phyloP scores from a whole-genome alignment of 2,113 vertebrate genomes.

The Petrocephalus microphthalmus region DNA sequence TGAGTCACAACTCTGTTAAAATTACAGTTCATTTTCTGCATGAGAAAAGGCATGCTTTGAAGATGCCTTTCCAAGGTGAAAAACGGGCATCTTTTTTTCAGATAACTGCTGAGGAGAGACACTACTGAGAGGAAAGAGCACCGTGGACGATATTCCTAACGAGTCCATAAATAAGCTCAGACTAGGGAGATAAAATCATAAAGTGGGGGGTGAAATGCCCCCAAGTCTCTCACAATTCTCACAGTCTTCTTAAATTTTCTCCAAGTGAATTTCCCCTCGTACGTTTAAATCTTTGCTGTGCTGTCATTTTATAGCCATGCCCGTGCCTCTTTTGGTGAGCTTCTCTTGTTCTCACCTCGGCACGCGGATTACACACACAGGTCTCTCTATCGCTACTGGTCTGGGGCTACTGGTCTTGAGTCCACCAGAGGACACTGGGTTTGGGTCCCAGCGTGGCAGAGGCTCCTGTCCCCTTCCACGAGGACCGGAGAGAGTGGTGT shows the following conservation, averaged over 20 bases:
- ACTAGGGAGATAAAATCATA: background rate
- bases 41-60: background rate
- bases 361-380: background rate
- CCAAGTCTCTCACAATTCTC: slow-evolving; percentile 13
- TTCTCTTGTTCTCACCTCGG: background rate
- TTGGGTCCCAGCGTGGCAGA: no score
- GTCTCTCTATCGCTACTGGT: background rate
- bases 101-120: background rate
- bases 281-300: background rate
- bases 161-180: background rate
- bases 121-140: background rate
- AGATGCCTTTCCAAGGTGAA: background rate
- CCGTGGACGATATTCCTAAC: background rate
- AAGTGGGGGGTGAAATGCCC: slow-evolving; percentile 19
- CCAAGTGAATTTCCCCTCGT: background rate
- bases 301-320: background rate
- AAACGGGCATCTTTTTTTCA: background rate
- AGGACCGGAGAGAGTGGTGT: no score
- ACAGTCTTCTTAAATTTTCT: background rate
- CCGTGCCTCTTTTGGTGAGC: background rate
- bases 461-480: no score
- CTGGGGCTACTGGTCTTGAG: background rate
- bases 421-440: background rate
- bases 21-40: background rate
- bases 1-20: background rate